Conservation (phyloP, 2,113 vertebrate species). For the Phycodurus eques region DNA sequence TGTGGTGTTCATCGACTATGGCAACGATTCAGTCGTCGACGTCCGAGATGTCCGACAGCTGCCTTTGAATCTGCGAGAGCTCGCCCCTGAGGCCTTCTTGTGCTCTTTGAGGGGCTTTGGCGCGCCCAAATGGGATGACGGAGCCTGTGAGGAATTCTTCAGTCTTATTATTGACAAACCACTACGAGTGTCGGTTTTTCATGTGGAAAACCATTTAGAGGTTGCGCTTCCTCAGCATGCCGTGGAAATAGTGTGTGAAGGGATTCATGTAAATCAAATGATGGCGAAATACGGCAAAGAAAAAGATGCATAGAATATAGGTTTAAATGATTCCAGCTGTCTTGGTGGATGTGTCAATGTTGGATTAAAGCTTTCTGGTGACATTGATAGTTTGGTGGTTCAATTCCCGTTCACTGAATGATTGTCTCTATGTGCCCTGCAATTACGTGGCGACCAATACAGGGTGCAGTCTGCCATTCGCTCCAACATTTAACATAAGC, state of each 20-base stretch:
- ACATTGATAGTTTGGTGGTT: not conserved
- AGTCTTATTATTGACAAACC: constrained; percentile 67
- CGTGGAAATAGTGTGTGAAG: constrained; percentile 74
- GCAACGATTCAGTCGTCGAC: constrained; percentile 72
- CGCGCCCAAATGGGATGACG: constrained; percentile 72
- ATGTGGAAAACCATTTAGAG: constrained; percentile 31
- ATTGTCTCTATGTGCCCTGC: no score
- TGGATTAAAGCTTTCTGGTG: not conserved
- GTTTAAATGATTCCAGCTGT: not conserved
- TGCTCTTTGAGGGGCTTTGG: constrained; percentile 79
- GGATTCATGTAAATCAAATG: constrained; percentile 48
- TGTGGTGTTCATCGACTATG: constrained; percentile 81
- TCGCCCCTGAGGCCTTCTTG: constrained; percentile 79
- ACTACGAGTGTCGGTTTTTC: constrained; percentile 70
- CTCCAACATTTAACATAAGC: no score
- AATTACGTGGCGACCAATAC: no score
- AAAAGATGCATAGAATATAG: not conserved
- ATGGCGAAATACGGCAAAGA: constrained; percentile 74
- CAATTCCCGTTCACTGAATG: not conserved
- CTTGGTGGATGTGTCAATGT: not conserved
- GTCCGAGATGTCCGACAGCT: constrained; percentile 64
- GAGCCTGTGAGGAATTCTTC: constrained; percentile 75
- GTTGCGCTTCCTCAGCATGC: constrained; percentile 62
- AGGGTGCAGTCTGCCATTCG: no score
- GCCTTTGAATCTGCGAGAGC: constrained; percentile 62